These are phyloP conservation scores for Tringa solitaria DNA, from an alignment of 2,113 vertebrate species.

Conservation along the genomic window DNA sequence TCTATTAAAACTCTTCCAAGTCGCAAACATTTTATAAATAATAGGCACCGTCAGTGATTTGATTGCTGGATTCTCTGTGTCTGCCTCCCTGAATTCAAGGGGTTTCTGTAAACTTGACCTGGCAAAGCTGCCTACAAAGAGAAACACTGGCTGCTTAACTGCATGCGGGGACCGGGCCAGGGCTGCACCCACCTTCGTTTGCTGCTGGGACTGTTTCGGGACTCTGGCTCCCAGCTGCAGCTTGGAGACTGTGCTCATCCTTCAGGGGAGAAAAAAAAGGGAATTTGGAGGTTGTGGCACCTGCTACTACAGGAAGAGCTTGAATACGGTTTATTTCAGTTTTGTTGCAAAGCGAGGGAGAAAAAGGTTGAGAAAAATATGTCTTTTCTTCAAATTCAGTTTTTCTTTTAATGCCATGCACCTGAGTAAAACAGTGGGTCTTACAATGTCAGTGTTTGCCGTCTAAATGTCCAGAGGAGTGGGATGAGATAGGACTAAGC, in stretches of 20 bases:
- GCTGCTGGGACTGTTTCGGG: neutral
- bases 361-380: neutral
- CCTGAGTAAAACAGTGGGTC: neutral
- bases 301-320: neutral
- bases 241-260: neutral
- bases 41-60: neutral
- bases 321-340: neutral
- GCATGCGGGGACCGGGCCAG: rapidly evolving
- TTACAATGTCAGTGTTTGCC: neutral
- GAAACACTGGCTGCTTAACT: neutral
- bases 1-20: neutral
- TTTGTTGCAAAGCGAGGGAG: neutral
- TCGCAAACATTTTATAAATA: neutral
- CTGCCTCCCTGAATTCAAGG: neutral
- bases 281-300: neutral
- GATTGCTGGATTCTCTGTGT: neutral
- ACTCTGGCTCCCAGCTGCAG: neutral
- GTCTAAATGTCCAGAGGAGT: neutral
- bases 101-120: neutral
- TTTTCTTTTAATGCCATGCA: neutral
- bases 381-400: neutral
- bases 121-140: neutral
- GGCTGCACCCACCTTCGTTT: rapidly evolving
- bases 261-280: neutral
- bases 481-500: neutral